Evolutionary conservation across 2,113 vertebrate genomes (phyloP), one percentile per base, ranked within the genome.

Genomic region (Procavia capensis): DNA sequence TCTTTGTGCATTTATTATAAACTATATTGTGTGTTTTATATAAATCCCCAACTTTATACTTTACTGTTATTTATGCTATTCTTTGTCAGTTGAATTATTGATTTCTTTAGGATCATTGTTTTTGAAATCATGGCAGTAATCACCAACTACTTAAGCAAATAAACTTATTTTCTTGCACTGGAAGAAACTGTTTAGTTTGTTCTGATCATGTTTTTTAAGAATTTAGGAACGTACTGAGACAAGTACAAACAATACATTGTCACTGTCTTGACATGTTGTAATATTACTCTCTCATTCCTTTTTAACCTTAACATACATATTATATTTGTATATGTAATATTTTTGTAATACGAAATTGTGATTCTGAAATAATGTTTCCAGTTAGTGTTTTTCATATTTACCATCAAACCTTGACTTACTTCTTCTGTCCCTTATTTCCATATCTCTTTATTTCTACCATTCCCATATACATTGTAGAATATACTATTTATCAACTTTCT

Each of bases 231-330:
- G 47, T 9, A 50, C 47, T 50, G 47, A 50, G 47, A 72, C 24
- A 50, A 50, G 47, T 13, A 50, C 47, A 50, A 50, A 13, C 13
- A 50, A 13, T 50, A 92, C 6, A 27, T 98, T 96, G 31, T 50
- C 95, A 70, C 22, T 96, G 24, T 47, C 85, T 97, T 50, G 11
- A 6, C 61, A 90, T 95, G 39, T 89, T 76, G 96, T 95, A 97
- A 86, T 88, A 95, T 43, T 2, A 41, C 5, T 91, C 85, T 94
- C 72, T 93, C 61, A 93, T 96, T 95, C 6, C 1, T 19, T 16
- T 16, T 90, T 72, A 82, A 50, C 17, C 27, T 95, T 96, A 90
- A 36, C 19, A 5, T 91, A 19, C 50, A 59, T 85, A 68, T 25
- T 59, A 16, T 64, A 24, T 90, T 31, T 34, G 11, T 6, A n/a